Evolutionary conservation across 1,140 invertebrate genomes (phyloP).

Genomic region (Heliconius melpomene): DNA sequence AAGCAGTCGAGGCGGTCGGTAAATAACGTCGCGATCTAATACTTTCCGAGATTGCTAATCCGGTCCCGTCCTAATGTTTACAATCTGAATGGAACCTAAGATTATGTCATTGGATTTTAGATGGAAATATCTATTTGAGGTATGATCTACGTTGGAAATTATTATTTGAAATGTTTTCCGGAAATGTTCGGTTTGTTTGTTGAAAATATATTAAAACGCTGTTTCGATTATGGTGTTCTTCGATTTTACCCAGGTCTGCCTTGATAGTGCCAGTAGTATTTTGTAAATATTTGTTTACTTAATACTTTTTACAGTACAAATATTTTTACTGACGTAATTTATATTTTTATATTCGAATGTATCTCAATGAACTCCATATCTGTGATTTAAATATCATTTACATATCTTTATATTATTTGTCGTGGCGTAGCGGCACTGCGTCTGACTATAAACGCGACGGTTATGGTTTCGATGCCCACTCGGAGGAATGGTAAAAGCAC

Average conservation of each 20-base stretch:
- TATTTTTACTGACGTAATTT: too few species aligned
- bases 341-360: too few species aligned
- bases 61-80: conserved; percentile 40
- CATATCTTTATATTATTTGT: too few species aligned
- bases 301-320: too few species aligned
- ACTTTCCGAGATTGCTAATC: conserved; percentile 71
- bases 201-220: background rate
- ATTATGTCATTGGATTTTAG: conserved; percentile 39
- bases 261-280: background rate
- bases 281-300: too few species aligned
- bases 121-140: conserved; percentile 22
- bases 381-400: too few species aligned
- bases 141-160: background rate
- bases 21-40: conserved; percentile 69
- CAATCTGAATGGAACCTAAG: conserved; percentile 36
- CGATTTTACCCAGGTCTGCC: background rate
- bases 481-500: too few species aligned
- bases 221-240: background rate
- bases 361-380: too few species aligned
- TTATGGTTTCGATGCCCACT: too few species aligned
- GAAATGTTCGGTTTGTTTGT: background rate
- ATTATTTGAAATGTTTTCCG: background rate
- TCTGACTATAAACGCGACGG: too few species aligned
- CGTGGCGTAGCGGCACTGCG: too few species aligned
- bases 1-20: conserved; percentile 62